Conservation (phyloP, 2,113 vertebrate genomes). For the Ochotona princeps region DNA sequence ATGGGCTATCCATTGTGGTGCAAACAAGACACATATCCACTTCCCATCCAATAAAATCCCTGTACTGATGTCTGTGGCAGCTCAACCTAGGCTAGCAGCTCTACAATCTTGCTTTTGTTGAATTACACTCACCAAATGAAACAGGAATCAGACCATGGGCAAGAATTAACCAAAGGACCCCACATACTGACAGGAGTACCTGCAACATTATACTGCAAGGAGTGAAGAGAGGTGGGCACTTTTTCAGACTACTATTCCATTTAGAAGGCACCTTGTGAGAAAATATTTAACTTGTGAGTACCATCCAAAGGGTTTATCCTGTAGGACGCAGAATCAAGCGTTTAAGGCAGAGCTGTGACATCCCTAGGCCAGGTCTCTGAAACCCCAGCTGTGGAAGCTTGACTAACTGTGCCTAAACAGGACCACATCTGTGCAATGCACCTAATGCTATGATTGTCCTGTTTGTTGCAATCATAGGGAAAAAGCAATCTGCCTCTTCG, state of each 20-base stretch:
- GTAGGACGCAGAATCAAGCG: background rate
- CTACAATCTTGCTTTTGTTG: background rate
- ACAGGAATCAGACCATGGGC: background rate
- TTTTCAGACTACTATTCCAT: background rate
- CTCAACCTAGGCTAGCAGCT: background rate
- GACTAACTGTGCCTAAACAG: background rate
- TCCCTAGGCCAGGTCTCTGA: background rate
- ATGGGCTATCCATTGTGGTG: background rate
- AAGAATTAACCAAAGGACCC: background rate
- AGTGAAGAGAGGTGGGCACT: background rate
- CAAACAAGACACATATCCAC: background rate
- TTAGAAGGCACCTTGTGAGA: background rate
- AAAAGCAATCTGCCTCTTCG: background rate
- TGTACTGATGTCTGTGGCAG: background rate
- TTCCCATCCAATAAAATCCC: background rate
- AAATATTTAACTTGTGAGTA: background rate
- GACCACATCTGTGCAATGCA: background rate
- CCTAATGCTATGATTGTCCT: background rate
- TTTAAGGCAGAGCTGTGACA: background rate
- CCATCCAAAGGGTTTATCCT: background rate
- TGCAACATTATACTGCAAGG: background rate
- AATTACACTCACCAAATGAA: background rate
- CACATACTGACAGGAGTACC: background rate
- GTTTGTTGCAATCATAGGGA: background rate
- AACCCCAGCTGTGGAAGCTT: background rate